Evolutionary conservation across 1,140 invertebrate species (phyloP), one percentile per base, ranked within the genome.

Genomic region (Stegodyphus mimosarum): DNA sequence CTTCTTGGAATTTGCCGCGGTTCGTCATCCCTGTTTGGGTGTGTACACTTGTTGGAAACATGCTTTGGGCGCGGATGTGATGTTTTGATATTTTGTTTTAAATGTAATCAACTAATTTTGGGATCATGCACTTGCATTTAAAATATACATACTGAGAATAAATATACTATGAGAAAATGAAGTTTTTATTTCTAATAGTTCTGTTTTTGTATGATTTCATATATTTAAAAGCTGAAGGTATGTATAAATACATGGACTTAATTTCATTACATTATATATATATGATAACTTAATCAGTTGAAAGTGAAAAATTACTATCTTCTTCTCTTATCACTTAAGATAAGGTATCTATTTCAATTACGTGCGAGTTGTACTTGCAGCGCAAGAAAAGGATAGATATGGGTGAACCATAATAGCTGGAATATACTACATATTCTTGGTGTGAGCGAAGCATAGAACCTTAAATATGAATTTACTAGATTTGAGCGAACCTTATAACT

Each of bases 11-110:
- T 76, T 76, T 76, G 15, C 66, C 64, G 51, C 66, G 15, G 48
- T 75, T 84, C 81, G 81, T 84, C 81, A 84, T 75, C 81, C 48
- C 70, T 64, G 67, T 84, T 84, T 55, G 81, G 81, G 64, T 67
- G 64, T 67, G 64, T 67, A 17, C 64, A 18, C 15, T 60, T 60
- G 55, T 60, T 53, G 51, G n/a, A 71, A 83, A 74, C 80, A 83
- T 74, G 80, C 64, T 83, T 73, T 83, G 60, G 7, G 67, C 66
- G 63, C 52, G 49, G 7, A 11, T 49, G 7, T 55, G 49, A 60
- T 60, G 55, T 10, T 60, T 10, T 15, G 9, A 60, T 10, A 60
- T 2, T 60, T 10, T 10, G 15, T 60, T 60, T 10, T 60, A 10
- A 60, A 10, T 1, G 55, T 9, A 15, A 60, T 10, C 15, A 33